A percentile compares a stretch with the other conserved stretches of the same genome.
phyloP scores from a whole-genome alignment of 2,888 invertebrate genomes.

The Julus scanicus region DNA sequence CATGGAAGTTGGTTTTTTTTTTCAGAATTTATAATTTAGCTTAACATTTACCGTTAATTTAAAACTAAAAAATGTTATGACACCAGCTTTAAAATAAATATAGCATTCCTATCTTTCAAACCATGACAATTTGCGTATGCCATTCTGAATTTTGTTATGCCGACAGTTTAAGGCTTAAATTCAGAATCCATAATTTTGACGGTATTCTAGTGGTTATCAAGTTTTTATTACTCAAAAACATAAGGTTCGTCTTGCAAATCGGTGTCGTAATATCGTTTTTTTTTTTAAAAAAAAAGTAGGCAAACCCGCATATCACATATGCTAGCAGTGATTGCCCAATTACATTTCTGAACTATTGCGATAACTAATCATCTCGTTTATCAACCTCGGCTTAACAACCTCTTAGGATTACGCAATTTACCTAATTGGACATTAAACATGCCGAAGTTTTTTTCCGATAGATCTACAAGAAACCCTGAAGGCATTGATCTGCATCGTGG shows the following conservation, averaged over 20 bases:
- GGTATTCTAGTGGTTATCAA: too few species aligned
- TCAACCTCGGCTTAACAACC: background rate
- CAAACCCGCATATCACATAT: background rate
- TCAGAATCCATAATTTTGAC: too few species aligned
- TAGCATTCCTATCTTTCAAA: too few species aligned
- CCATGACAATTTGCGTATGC: too few species aligned
- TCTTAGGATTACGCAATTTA: background rate
- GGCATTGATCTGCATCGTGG: constrained; percentile 38
- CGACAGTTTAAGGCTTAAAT: too few species aligned
- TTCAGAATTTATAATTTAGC: too few species aligned
- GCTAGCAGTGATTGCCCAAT: background rate
- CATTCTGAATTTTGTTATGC: too few species aligned
- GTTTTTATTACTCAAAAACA: background rate
- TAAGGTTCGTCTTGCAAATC: background rate
- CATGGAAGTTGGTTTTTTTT: too few species aligned
- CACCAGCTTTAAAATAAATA: too few species aligned
- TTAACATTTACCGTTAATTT: too few species aligned
- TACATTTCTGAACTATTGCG: background rate
- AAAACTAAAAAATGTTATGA: too few species aligned
- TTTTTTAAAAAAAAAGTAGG: background rate
- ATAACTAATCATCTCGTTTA: constrained; percentile 6
- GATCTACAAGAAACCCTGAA: background rate
- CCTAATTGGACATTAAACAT: constrained; percentile 17
- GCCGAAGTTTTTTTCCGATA: constrained; percentile 1
- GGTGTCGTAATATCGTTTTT: background rate